Conservation (phyloP, 2,797 vertebrate genomes). For the Sorex maritimensis region DNA sequence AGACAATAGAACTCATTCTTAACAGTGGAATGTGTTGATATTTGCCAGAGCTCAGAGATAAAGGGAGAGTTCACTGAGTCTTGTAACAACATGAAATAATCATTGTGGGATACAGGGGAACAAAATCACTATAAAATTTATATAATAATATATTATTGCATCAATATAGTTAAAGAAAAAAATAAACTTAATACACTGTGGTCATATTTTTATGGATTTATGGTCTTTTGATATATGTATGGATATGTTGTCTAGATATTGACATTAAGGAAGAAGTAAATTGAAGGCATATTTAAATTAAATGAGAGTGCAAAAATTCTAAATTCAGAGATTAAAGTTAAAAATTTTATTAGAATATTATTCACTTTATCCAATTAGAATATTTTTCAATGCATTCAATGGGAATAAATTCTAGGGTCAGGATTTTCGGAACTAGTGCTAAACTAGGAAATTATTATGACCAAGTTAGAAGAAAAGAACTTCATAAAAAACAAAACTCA, state of each 20-base stretch:
- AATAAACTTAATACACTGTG: too few species aligned
- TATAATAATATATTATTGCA: background rate
- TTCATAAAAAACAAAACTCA: constrained; percentile 2
- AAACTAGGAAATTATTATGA: background rate
- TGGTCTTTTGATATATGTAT: too few species aligned
- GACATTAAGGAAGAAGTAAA: background rate
- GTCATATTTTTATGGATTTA: too few species aligned
- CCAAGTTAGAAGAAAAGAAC: constrained; percentile 16
- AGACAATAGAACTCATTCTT: background rate
- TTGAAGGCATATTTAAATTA: background rate
- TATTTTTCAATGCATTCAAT: background rate
- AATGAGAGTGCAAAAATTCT: background rate
- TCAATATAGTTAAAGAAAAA: too few species aligned
- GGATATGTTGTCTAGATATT: background rate
- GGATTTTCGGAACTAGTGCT: background rate
- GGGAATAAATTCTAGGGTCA: background rate
- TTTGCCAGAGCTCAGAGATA: constrained; percentile 45
- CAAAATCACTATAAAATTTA: background rate
- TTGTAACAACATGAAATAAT: background rate
- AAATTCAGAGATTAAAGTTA: constrained; percentile 16
- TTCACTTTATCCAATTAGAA: background rate
- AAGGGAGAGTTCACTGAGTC: background rate
- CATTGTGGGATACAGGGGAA: background rate
- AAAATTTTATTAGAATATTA: background rate
- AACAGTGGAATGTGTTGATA: constrained; percentile 43